Conservation (phyloP, 2,888 invertebrate species). For the Drosophila meridionalis region DNA sequence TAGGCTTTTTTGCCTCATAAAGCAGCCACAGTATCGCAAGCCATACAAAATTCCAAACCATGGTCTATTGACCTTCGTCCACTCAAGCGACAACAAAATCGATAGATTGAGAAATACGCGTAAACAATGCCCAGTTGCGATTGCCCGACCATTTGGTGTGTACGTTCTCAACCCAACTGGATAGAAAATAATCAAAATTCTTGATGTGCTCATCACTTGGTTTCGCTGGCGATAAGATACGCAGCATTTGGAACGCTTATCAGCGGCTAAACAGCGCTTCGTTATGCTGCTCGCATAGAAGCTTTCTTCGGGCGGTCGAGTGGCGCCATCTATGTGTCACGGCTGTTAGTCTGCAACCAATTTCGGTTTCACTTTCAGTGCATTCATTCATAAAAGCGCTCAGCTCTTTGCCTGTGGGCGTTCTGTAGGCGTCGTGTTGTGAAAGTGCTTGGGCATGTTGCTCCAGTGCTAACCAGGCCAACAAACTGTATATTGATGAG, state of each 20-base stretch:
- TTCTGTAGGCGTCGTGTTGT: conserved; percentile 40
- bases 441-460: conserved; percentile 59
- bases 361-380: conserved; percentile 44
- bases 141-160: conserved; percentile 42
- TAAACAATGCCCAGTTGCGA: conserved; percentile 12
- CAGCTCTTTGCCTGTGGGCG: conserved; percentile 44
- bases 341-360: not conserved
- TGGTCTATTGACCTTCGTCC: conserved; percentile 47
- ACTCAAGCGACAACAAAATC: conserved; percentile 13
- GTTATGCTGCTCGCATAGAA: conserved; percentile 22
- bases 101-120: conserved; percentile 13
- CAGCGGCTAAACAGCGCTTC: conserved; percentile 35
- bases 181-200: conserved; percentile 39
- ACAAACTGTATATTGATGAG: conserved; percentile 72
- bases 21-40: conserved; percentile 54
- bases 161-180: conserved; percentile 54
- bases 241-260: conserved; percentile 57
- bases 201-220: conserved; percentile 47
- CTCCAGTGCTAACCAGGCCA: conserved; percentile 35
- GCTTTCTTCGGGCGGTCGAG: conserved; percentile 20
- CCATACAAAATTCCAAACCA: conserved; percentile 71
- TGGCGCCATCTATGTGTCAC: conserved; percentile 67
- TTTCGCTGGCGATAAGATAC: conserved; percentile 70
- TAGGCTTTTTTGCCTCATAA: conserved; percentile 38
- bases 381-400: conserved; percentile 49